A percentile compares a stretch with the other conserved stretches of the same genome.
These are phyloP conservation scores for Lagenorhynchus albirostris DNA, from an alignment of 2,113 vertebrate genomes.

Conservation along the genomic window DNA sequence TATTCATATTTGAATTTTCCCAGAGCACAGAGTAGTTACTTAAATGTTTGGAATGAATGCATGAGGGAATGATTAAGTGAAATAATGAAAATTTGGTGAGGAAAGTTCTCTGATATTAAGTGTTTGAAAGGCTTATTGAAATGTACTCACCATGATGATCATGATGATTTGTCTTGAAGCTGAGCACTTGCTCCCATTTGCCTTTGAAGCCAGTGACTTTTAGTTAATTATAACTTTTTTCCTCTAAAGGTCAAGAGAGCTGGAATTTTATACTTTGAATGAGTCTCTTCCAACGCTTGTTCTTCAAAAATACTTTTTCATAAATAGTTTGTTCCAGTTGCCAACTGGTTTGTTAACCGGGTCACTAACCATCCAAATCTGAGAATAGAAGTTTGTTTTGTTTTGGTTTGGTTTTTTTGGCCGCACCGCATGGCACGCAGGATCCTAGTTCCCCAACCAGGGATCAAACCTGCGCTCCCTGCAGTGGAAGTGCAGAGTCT, in stretches of 20 bases:
- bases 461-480: no score
- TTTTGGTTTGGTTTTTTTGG: no score
- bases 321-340: constrained; percentile 43
- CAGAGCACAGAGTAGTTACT: neutral
- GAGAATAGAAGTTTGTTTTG: neutral
- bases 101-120: neutral
- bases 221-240: constrained; percentile 37
- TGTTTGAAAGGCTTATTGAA: neutral
- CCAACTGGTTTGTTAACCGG: constrained; percentile 40
- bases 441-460: no score
- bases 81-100: neutral
- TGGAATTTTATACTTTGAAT: constrained; percentile 27
- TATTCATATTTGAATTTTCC: neutral
- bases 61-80: neutral
- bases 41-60: neutral
- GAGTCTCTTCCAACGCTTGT: neutral
- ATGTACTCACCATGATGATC: neutral
- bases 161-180: neutral
- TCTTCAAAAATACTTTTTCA: constrained; percentile 49
- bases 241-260: neutral
- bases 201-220: neutral
- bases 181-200: neutral
- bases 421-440: no score
- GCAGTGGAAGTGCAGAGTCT: no score
- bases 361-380: constrained; percentile 47